A percentile compares a stretch with the other conserved stretches of the same genome.
Evolutionary conservation across 2,888 invertebrate genomes (phyloP).

Genomic region (Anthrax anthrax): DNA sequence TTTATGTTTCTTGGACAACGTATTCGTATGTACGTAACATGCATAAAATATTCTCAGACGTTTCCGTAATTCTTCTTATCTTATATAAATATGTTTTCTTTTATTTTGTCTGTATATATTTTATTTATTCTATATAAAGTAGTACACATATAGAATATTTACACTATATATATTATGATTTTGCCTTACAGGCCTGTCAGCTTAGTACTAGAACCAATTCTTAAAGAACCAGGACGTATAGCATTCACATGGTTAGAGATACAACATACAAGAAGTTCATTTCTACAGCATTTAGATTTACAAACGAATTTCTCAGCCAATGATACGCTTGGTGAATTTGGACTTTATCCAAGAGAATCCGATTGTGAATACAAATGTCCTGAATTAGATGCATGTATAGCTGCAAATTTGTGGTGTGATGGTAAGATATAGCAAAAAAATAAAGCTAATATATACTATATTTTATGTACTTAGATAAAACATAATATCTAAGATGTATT

Average conservation of each 20-base stretch:
- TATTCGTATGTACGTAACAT: too few species aligned
- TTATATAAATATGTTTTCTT: too few species aligned
- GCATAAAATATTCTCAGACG: too few species aligned
- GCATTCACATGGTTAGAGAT: slow-evolving; percentile 69
- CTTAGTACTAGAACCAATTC: slow-evolving; percentile 52
- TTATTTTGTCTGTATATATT: too few species aligned
- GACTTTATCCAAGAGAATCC: slow-evolving; percentile 34
- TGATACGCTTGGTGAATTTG: slow-evolving; percentile 33
- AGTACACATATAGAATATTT: not conserved
- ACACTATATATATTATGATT: too few species aligned
- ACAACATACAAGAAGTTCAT: slow-evolving; percentile 45
- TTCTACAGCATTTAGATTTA: slow-evolving; percentile 42
- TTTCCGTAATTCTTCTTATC: too few species aligned
- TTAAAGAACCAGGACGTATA: slow-evolving; percentile 57
- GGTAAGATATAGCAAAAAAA: slow-evolving; percentile 34
- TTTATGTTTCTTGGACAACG: too few species aligned
- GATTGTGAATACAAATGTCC: slow-evolving; percentile 52
- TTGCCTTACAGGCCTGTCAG: slow-evolving; percentile 37
- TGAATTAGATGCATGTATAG: slow-evolving; percentile 64
- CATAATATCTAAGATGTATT: too few species aligned
- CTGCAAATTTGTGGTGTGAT: slow-evolving; percentile 59
- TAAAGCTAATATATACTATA: too few species aligned
- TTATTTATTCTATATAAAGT: too few species aligned
- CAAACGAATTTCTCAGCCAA: slow-evolving; percentile 27
- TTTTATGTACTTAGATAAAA: too few species aligned